Percentiles rank a stretch among this genome's conserved stretches.
Evolutionary conservation across 2,113 vertebrate genomes (phyloP).

Genomic region (Datnioides undecimradiatus): DNA sequence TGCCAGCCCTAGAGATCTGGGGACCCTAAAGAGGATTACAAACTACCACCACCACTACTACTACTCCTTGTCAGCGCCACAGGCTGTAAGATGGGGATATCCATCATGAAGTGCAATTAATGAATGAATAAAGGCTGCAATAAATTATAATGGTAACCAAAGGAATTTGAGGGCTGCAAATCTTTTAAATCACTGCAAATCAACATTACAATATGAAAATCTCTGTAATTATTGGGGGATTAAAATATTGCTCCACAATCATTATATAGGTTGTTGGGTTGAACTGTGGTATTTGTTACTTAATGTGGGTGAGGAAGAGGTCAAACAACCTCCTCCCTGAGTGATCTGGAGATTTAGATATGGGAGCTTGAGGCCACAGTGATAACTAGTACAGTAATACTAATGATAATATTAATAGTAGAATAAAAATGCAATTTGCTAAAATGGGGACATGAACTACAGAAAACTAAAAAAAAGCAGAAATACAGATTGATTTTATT

Average conservation of each 20-base stretch:
- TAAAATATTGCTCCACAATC: background rate
- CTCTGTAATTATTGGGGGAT: background rate
- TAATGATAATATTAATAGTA: background rate
- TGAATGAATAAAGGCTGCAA: conserved; percentile 18
- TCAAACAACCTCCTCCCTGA: background rate
- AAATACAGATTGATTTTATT: conserved; percentile 65
- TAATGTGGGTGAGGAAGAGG: background rate
- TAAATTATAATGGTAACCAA: conserved; percentile 8
- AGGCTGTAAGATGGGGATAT: background rate
- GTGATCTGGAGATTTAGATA: background rate
- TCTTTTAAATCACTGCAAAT: conserved; percentile 15
- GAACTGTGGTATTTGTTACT: background rate
- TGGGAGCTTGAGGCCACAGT: background rate
- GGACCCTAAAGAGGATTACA: conserved; percentile 54
- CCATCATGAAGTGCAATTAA: conserved; percentile 36
- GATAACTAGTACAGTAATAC: background rate
- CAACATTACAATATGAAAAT: background rate
- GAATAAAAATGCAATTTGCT: background rate
- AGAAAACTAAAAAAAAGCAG: background rate
- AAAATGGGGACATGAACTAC: conserved; percentile 8
- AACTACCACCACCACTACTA: conserved; percentile 5
- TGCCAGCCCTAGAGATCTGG: conserved; percentile 24
- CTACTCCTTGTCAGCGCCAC: conserved; percentile 21
- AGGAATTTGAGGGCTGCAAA: background rate
- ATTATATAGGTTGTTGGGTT: background rate